Evolutionary conservation across 2,888 invertebrate genomes (phyloP).

Genomic region (Philaethria dido): DNA sequence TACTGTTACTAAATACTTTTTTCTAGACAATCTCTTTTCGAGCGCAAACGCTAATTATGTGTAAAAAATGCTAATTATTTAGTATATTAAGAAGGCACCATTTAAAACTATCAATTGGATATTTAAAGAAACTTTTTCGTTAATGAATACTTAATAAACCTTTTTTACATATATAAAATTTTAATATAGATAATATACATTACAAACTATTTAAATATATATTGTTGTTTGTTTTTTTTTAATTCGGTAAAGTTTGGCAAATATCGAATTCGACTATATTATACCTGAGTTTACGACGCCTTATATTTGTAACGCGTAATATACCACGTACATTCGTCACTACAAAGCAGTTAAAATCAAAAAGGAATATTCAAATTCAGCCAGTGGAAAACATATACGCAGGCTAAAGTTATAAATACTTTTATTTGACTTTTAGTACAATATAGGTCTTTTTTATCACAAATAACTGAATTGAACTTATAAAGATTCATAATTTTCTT

Average conservation of each 20-base stretch:
- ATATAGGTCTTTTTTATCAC: neutral
- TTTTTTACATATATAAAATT: too few species aligned
- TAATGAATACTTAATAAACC: too few species aligned
- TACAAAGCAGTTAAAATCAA: conserved; percentile 2
- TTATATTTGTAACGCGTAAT: neutral
- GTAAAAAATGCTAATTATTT: too few species aligned
- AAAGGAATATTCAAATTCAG: neutral
- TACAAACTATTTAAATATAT: too few species aligned
- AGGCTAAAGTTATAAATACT: neutral
- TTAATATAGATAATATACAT: too few species aligned
- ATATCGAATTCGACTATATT: neutral
- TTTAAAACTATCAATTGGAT: too few species aligned
- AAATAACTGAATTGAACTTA: neutral
- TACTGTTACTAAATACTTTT: neutral
- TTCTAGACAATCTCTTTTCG: too few species aligned
- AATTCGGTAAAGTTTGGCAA: neutral
- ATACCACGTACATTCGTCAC: neutral
- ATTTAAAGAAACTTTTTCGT: too few species aligned
- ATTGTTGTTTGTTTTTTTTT: neutral
- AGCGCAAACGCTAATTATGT: too few species aligned
- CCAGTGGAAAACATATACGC: neutral
- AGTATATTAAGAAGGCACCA: too few species aligned
- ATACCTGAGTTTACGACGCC: neutral
- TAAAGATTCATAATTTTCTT: too few species aligned
- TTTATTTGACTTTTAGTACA: neutral